Conservation (phyloP, 1,140 invertebrate genomes). For the Hylyphantes graminicola region DNA sequence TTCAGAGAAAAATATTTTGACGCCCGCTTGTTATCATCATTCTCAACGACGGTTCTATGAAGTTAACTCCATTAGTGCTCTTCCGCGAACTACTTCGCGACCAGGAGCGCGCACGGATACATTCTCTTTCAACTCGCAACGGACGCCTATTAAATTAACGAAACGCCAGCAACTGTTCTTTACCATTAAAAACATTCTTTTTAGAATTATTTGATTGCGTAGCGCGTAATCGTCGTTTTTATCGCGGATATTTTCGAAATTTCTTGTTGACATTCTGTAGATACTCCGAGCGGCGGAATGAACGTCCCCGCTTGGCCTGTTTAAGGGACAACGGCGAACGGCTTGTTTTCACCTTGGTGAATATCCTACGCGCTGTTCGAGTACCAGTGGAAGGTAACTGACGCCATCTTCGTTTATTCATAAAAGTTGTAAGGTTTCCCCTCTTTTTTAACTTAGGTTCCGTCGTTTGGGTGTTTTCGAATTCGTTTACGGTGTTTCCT, state of each 20-base stretch:
- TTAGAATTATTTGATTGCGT: background rate
- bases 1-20: constrained; percentile 54
- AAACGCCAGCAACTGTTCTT: no score
- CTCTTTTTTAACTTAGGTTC: constrained; percentile 4
- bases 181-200: background rate
- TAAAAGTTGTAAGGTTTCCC: constrained; percentile 32
- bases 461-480: constrained; percentile 1
- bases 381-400: constrained; percentile 57
- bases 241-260: constrained; percentile 17
- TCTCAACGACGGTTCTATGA: constrained; percentile 47
- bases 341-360: constrained; percentile 2
- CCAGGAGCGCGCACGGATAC: constrained; percentile 26
- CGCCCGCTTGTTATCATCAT: constrained; percentile 47
- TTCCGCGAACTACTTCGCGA: constrained; percentile 56
- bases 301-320: constrained; percentile 47
- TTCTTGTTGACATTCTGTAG: constrained; percentile 20
- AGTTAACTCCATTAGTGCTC: constrained; percentile 47
- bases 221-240: no score
- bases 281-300: background rate
- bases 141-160: background rate
- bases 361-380: constrained; percentile 31
- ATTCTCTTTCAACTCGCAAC: background rate
- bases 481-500: background rate
- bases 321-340: constrained; percentile 26
- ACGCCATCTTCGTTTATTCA: constrained; percentile 52